Percentiles rank a stretch among this genome's conserved stretches.
Conservation (phyloP, 2,888 invertebrate genomes). For the Danaus chrysippus region DNA sequence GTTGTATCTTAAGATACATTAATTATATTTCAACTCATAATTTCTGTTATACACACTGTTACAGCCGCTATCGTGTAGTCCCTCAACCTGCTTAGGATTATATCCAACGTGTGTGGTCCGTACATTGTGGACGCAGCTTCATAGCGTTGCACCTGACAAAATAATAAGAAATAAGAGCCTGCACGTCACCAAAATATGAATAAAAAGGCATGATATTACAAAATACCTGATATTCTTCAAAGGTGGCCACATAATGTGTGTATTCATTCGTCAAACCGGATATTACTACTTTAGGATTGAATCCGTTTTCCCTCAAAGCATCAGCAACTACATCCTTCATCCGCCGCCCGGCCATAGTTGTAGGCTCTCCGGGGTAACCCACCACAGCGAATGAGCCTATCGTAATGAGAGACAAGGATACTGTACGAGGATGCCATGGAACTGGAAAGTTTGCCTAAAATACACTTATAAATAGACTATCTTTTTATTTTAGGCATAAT, state of each 20-base stretch:
- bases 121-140: constrained; percentile 93
- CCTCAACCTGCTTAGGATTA: constrained; percentile 84
- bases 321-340: constrained; percentile 67
- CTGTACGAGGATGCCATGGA: constrained; percentile 87
- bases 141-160: constrained; percentile 87
- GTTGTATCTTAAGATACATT: constrained; percentile 42
- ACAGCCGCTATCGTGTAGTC: constrained; percentile 80
- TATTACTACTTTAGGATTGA: constrained; percentile 79
- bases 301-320: constrained; percentile 58
- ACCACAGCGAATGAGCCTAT: constrained; percentile 84
- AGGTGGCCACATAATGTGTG: constrained; percentile 89
- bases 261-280: constrained; percentile 90
- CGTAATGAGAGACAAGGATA: constrained; percentile 84
- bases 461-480: too few species aligned
- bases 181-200: background rate
- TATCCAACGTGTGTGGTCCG: constrained; percentile 88
- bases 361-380: constrained; percentile 92
- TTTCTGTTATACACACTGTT: constrained; percentile 43
- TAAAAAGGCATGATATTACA: background rate
- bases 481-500: too few species aligned
- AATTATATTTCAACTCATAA: background rate
- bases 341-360: constrained; percentile 91
- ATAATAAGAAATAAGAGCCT: constrained; percentile 9
- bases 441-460: constrained; percentile 79
- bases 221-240: constrained; percentile 86